Percentiles rank a stretch among this genome's conserved stretches.
phyloP scores from a whole-genome alignment of 2,888 invertebrate genomes.

The Agapostemon virescens region DNA sequence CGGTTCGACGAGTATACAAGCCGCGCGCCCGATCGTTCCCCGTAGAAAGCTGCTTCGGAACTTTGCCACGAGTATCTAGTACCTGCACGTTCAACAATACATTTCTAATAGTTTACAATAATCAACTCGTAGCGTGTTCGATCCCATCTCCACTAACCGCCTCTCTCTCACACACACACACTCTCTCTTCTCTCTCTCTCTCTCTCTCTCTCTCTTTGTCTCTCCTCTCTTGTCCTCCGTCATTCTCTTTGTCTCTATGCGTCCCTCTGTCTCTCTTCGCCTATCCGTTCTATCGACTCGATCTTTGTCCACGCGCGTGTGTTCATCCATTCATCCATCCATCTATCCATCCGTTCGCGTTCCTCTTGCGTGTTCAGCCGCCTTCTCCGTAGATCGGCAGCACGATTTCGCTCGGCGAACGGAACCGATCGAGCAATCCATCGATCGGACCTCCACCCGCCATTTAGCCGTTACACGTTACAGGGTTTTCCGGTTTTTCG shows the following conservation, averaged over 20 bases:
- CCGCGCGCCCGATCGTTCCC: too few relatives aligned
- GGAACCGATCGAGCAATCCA: slow-evolving; percentile 41
- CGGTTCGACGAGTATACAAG: too few relatives aligned
- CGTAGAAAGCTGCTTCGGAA: too few relatives aligned
- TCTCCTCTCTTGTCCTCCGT: too few relatives aligned
- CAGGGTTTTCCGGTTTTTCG: slow-evolving; percentile 64
- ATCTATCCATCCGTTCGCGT: slow-evolving; percentile 4
- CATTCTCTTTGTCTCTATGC: too few relatives aligned
- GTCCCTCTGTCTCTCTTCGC: background rate
- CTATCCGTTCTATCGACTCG: background rate
- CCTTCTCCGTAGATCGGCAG: background rate
- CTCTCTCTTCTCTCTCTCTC: background rate
- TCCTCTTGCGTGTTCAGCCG: slow-evolving; percentile 15
- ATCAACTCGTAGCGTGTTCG: too few relatives aligned
- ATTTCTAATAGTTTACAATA: too few relatives aligned
- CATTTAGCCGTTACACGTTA: slow-evolving; percentile 58
- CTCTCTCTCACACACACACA: background rate
- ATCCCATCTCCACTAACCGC: too few relatives aligned
- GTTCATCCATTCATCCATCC: slow-evolving; percentile 15
- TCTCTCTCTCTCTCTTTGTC: background rate
- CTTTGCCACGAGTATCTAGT: too few relatives aligned
- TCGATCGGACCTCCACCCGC: slow-evolving; percentile 38
- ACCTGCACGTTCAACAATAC: too few relatives aligned
- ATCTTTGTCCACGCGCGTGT: background rate
- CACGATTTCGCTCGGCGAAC: background rate